Conservation (phyloP, 2,797 vertebrate species). For the Sardinella longiceps region DNA sequence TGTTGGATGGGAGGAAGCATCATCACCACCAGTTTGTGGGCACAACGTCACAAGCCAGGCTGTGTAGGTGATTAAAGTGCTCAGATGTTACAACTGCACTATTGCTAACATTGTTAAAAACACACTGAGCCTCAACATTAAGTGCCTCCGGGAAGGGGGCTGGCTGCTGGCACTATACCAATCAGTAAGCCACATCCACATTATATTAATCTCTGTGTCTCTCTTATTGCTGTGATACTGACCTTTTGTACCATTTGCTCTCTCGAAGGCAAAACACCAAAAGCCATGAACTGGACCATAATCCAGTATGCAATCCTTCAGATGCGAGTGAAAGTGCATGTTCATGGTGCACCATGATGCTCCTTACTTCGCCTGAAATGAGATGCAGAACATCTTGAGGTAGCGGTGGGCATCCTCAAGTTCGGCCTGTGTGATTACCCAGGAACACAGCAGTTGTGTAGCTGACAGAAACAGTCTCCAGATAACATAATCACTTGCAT, state of each 20-base stretch:
- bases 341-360: background rate
- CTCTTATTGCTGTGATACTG: constrained; percentile 16
- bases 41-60: too few relatives aligned
- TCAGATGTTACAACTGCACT: too few relatives aligned
- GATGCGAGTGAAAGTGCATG: constrained; percentile 20
- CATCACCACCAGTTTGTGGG: too few relatives aligned
- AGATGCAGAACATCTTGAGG: constrained; percentile 28
- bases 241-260: constrained; percentile 27
- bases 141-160: too few relatives aligned
- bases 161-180: too few relatives aligned
- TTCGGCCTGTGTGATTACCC: background rate
- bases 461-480: constrained; percentile 1
- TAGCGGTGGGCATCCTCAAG: constrained; percentile 30
- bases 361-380: background rate
- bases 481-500: background rate
- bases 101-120: too few relatives aligned
- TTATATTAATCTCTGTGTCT: background rate
- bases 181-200: too few relatives aligned
- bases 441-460: background rate
- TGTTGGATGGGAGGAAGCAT: too few relatives aligned
- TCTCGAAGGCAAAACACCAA: constrained; percentile 27
- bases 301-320: constrained; percentile 5
- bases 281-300: constrained; percentile 31
- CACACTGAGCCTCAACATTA: too few relatives aligned
- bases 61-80: too few relatives aligned